Conservation (phyloP, 2,113 vertebrate species). For the Cathartes aura region DNA sequence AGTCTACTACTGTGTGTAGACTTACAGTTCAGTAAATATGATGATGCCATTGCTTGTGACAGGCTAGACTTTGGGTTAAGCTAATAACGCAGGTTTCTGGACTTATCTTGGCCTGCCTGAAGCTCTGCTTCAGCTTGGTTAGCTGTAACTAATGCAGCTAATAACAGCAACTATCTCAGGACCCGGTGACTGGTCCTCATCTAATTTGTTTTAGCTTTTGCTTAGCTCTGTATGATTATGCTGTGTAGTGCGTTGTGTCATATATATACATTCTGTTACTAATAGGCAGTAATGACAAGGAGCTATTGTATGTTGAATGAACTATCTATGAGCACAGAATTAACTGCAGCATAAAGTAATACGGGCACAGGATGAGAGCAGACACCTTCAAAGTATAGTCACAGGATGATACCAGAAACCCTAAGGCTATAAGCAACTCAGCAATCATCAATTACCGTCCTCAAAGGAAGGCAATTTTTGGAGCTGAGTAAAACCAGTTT, state of each 20-base stretch:
- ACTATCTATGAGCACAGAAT: not conserved
- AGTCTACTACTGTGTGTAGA: not conserved
- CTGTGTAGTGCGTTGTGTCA: not conserved
- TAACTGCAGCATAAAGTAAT: not conserved
- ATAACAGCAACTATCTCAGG: not conserved
- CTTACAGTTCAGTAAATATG: not conserved
- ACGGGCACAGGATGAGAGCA: not conserved
- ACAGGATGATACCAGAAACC: not conserved
- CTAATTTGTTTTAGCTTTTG: not conserved
- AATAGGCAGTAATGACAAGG: not conserved
- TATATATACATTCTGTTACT: not conserved
- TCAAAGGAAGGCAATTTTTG: not conserved
- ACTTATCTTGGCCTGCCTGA: not conserved
- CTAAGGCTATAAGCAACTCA: not conserved
- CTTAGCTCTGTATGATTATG: not conserved
- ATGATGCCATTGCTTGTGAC: not conserved
- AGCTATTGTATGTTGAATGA: not conserved
- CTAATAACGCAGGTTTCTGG: not conserved
- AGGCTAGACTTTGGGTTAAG: not conserved
- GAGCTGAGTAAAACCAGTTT: not conserved
- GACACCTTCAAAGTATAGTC: not conserved
- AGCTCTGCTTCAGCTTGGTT: not conserved
- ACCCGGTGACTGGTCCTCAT: not conserved
- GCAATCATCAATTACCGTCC: not conserved
- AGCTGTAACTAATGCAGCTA: not conserved